Evolutionary conservation across 2,888 invertebrate species (phyloP), one percentile per base, ranked within the genome.

Genomic region (Busseola fusca): DNA sequence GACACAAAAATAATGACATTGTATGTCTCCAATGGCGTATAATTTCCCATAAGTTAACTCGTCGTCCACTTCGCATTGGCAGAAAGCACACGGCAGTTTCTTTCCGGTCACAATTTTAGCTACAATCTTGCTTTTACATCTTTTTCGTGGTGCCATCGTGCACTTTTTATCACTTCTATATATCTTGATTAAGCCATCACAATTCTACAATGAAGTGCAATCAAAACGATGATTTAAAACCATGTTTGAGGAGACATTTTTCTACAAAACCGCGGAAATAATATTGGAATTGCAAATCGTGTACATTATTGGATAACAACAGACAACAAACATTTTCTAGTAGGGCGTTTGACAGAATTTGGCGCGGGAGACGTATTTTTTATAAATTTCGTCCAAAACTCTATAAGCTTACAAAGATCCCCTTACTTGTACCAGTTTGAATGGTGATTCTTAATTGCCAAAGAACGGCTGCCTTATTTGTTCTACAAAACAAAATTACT

Each of bases 1-100:
- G 94, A 97, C 95, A 89, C 98, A 98, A 91, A 97, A 98, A 86
- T 97, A 97, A 89, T 98, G 98, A 3, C 97, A 97, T 52, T 96
- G 92, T 40, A 97, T 92, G 18, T 96, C 94, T 18, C 96, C 94
- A 60, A 96, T 93, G 16, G 93, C 91, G 81, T 96, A 96, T 42
- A 97, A 88, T 84, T 96, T 96, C 5, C 97, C 97, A 86, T 93
- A 96, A 21, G 93, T 90, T 12, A 96, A 72, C 84, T 96, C 97
- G 81, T 97, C 94, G 30, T 96, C 94, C 1, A 95, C 93, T 56
- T 91, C 83, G 10, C 91, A 88, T 4, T 92, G 91, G 86, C 97
- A 97, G 84, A 97, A 96, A 42, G 93, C 93, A 89, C 97, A 97
- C 21, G 92, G 91, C 42, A 80, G 81, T 65, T 81, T 89, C 68